Evolutionary conservation across 1,140 invertebrate species (phyloP), one percentile per base, ranked within the genome.

Genomic region (Micrasema longulum): DNA sequence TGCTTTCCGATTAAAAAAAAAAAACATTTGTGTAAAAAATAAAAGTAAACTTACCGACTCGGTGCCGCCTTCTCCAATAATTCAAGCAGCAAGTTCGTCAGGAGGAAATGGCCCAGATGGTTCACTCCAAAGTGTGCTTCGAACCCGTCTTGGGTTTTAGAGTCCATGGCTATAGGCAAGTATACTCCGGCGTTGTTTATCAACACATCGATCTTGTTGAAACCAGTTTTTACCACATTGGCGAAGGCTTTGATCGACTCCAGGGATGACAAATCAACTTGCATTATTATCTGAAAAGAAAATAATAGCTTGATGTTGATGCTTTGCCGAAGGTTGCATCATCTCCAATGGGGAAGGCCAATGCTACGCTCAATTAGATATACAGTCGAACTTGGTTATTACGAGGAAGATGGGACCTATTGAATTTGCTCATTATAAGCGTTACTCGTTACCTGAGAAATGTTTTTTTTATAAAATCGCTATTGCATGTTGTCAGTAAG

Each of bases 101-200:
- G 81, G n/a, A 93, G 80, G 79, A 94, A 94, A 77, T 93, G 93
- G n/a, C 92, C 91, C 38, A 92, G 81, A 77, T 92, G 88, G 82
- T 92, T 92, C 0, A 90, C 86, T 22, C 88, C 90, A 79, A 92
- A 89, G 79, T 92, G 89, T 50, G 90, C 87, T 82, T 95, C 93
- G 80, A 91, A 91, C 1, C 91, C 91, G 79, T 95, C 92, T 75
- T 85, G 79, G 3, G 91, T 94, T 35, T 81, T 81, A 0, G 80
- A 76, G n/a, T 84, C 78, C 55, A 83, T 75, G 53, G 79, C 82
- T 1, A 83, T 69, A 11, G 88, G 87, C 52, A 87, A 83, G 60
- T 86, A 87, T 1, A 91, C 85, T 9, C 91, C 92, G 41, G 93
- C 93, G 81, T 95, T 94, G 78, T 94, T 93, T 26, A 95, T 89